These are phyloP conservation scores for Helogale parvula DNA, from an alignment of 2,113 vertebrate species.

Conservation along the genomic window DNA sequence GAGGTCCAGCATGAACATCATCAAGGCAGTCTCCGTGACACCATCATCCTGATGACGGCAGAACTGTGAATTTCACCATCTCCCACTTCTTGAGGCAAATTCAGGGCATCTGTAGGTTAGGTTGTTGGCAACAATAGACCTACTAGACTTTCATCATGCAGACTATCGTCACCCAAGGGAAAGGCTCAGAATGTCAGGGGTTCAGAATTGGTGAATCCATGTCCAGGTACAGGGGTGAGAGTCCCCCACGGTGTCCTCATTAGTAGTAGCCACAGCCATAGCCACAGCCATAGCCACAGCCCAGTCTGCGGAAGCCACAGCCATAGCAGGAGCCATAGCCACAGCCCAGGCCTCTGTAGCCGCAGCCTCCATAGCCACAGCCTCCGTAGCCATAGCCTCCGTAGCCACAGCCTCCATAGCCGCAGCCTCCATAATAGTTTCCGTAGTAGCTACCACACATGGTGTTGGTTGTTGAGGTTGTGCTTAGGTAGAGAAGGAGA, in stretches of 20 bases:
- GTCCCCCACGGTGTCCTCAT: background rate
- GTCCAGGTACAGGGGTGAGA: background rate
- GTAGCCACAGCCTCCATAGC: background rate
- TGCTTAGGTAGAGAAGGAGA: background rate
- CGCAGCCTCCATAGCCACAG: background rate
- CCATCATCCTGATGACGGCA: background rate
- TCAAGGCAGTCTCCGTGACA: background rate
- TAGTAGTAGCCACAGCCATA: conserved; percentile 43
- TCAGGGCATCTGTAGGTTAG: background rate
- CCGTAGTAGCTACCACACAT: conserved; percentile 42
- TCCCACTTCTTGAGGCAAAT: background rate
- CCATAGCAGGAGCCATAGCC: background rate
- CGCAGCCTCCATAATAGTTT: background rate
- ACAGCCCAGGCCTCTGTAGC: conserved; percentile 2
- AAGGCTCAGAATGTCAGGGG: background rate
- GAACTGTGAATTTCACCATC: background rate
- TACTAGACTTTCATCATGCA: background rate
- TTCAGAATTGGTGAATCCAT: background rate
- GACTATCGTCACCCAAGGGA: background rate
- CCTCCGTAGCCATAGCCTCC: background rate
- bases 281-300: conserved; percentile 31
- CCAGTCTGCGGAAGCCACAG: background rate
- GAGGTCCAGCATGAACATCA: background rate
- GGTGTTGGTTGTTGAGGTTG: conserved; percentile 8
- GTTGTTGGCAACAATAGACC: background rate